A percentile compares a stretch with the other conserved stretches of the same genome.
These are phyloP conservation scores for Eledone cirrhosa DNA, from an alignment of 2,888 invertebrate genomes.

Conservation along the genomic window DNA sequence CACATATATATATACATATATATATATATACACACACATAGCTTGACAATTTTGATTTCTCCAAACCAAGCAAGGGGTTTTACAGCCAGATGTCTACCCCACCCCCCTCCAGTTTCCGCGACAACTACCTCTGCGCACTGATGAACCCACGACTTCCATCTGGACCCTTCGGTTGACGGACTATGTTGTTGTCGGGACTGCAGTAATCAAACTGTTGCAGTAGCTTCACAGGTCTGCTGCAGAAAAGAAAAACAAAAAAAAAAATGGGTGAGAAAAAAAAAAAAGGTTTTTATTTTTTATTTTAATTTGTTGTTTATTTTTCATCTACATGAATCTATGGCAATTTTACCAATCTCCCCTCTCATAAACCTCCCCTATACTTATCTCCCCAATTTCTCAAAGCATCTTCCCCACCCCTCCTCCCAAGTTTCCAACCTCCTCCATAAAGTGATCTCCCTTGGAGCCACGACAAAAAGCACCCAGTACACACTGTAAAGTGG, in stretches of 20 bases:
- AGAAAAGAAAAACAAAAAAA: background rate
- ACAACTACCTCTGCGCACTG: constrained; percentile 15
- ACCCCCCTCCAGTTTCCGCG: background rate
- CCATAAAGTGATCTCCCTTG: no score
- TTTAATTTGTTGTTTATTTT: no score
- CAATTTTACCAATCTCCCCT: no score
- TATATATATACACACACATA: constrained; percentile 9
- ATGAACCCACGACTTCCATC: constrained; percentile 53
- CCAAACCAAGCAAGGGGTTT: background rate
- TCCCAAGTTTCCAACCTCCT: no score
- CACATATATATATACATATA: background rate
- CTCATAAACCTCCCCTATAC: no score
- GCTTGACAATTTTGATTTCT: background rate
- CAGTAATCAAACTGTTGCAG: constrained; percentile 12
- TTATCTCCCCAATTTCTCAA: no score
- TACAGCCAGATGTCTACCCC: background rate
- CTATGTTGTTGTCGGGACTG: constrained; percentile 36
- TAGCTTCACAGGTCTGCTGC: constrained; percentile 13
- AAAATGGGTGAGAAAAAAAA: background rate
- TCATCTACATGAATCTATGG: no score
- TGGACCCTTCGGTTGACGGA: constrained; percentile 55
- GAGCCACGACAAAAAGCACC: no score
- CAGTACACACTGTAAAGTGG: no score
- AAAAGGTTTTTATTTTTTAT: no score
- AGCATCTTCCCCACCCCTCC: no score